phyloP scores from a whole-genome alignment of 2,797 vertebrate species.

The Bradypus variegatus region DNA sequence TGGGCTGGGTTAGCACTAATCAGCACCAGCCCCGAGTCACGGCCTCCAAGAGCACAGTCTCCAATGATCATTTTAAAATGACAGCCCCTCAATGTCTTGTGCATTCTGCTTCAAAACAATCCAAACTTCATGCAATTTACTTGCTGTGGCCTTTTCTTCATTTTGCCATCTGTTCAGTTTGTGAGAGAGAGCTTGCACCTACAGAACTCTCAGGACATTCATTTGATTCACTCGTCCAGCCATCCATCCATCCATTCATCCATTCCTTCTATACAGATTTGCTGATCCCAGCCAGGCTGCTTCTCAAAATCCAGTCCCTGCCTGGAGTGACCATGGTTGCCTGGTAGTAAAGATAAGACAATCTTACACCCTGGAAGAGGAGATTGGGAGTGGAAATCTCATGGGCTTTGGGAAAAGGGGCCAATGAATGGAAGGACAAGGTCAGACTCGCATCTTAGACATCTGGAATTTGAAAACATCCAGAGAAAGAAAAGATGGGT shows the following conservation, averaged over 20 bases:
- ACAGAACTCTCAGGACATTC: not conserved
- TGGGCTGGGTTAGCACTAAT: not conserved
- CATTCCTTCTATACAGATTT: too few species aligned
- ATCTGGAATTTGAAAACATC: not conserved
- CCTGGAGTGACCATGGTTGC: accelerated
- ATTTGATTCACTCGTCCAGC: not conserved
- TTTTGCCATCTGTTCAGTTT: not conserved
- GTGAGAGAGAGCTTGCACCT: not conserved
- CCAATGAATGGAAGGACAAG: not conserved
- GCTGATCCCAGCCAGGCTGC: not conserved
- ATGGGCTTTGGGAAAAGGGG: not conserved
- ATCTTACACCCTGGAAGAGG: not conserved
- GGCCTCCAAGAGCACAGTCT: not conserved
- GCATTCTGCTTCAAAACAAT: not conserved
- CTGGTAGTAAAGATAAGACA: not conserved
- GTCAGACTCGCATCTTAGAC: not conserved
- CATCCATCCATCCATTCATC: not conserved
- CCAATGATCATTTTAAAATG: not conserved
- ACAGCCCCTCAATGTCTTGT: not conserved
- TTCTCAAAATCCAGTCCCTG: not conserved
- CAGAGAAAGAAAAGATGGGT: not conserved
- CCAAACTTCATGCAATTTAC: not conserved
- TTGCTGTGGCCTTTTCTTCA: not conserved
- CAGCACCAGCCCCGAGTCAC: not conserved
- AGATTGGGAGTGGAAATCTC: not conserved